Base-by-base conservation (phyloP, 1,140 invertebrate genomes). In the Andricus grossulariae region DNA sequence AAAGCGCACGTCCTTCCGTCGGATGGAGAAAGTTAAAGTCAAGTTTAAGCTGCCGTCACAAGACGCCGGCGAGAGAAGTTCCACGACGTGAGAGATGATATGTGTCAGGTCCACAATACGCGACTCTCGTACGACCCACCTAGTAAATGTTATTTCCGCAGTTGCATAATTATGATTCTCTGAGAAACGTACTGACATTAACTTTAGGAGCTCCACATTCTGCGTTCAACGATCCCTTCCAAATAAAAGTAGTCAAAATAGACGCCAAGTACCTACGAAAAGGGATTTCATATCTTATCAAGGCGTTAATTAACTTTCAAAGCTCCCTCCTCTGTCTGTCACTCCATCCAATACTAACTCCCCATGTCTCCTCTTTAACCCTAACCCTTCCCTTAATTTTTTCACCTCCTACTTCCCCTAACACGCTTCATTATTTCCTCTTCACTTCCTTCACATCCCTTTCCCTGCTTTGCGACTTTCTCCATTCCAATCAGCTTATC, bases 71-170 rank as follows among this genome's bases (percentile, higher is more conserved):
- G 80, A 84, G 82, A 83, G 80, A 83, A 86, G 82, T 85, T 86
- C 74, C 74, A 73, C 81, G 78, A 74, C 21, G 79, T 80, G 77
- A 74, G 81, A 84, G 81, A 82, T 85, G 85, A 87, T 88, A 88
- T 86, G 85, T 87, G 84, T 85, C 87, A 87, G 75, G 84, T 83
- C 84, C 86, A 88, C 78, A 85, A 83, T 85, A 83, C 81, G 60
- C 81, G 45, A 66, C 50, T 73, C 71, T 50, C 52, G 71, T 73
- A 66, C 74, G 77, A 80, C 74, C 60, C 25, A 77, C 84, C 85
- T 86, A 83, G 85, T 82, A 82, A 83, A 85, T 84, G 84, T 82
- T 88, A 84, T 86, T 86, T 85, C 82, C 83, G 78, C 77, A 74
- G 75, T 74, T 79, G 82, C 80, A 84, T 87, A 86, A 88, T 88